Percentiles rank a stretch among this genome's conserved stretches.
phyloP scores from a whole-genome alignment of 2,113 vertebrate species.

The Trachemys scripta region DNA sequence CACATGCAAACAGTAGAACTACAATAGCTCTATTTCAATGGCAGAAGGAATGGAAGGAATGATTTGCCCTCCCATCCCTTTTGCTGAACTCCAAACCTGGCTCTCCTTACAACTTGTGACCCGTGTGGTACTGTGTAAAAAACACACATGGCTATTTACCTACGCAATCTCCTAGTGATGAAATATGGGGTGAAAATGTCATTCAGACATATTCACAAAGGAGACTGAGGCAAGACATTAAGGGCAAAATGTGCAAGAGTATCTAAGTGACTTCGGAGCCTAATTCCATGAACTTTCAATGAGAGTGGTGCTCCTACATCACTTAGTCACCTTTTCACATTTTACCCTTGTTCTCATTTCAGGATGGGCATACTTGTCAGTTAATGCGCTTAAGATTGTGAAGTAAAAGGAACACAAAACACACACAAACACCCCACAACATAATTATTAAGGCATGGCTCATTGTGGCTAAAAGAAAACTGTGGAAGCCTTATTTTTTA shows the following conservation, averaged over 20 bases:
- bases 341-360: not conserved
- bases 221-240: not conserved
- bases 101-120: not conserved
- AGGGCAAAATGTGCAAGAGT: not conserved
- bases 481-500: not conserved
- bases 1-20: not conserved
- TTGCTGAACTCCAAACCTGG: not conserved
- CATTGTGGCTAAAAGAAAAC: not conserved
- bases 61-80: not conserved
- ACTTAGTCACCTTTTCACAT: not conserved
- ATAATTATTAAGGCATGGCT: fast-evolving
- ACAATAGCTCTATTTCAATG: fast-evolving
- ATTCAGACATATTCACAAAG: fast-evolving
- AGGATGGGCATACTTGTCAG: not conserved
- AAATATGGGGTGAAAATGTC: fast-evolving
- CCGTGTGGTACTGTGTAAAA: not conserved
- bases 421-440: not conserved
- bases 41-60: not conserved
- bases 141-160: not conserved
- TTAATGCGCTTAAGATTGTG: not conserved
- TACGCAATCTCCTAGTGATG: not conserved
- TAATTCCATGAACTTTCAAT: not conserved
- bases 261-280: not conserved
- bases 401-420: not conserved
- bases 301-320: not conserved